Percentiles rank a stretch among this genome's conserved stretches.
These are phyloP conservation scores for Chascanopsetta lugubris DNA, from an alignment of 2,113 vertebrate species.

Conservation along the genomic window DNA sequence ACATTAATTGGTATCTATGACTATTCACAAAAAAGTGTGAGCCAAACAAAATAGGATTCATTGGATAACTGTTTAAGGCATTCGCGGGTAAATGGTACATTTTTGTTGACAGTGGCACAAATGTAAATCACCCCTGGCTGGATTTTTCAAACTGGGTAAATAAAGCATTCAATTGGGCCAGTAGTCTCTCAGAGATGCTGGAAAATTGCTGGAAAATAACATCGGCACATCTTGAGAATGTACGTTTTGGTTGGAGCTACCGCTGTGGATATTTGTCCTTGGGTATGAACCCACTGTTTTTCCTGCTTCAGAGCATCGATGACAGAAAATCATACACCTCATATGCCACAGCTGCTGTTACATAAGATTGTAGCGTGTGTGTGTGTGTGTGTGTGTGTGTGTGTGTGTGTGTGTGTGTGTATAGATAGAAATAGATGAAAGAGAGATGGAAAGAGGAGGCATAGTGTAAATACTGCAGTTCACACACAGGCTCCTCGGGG, in stretches of 20 bases:
- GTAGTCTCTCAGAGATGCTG: conserved; percentile 46
- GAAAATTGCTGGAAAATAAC: conserved; percentile 67
- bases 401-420: conserved; percentile 21
- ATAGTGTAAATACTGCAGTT: conserved; percentile 54
- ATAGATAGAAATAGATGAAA: conserved; percentile 31
- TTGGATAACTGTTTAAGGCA: conserved; percentile 6
- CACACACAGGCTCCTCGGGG: conserved; percentile 53
- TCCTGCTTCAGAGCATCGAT: conserved; percentile 14
- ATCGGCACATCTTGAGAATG: conserved; percentile 52
- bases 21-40: no score
- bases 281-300: conserved; percentile 4
- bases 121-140: conserved; percentile 26
- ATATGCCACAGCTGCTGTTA: conserved; percentile 21
- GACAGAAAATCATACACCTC: conserved; percentile 1
- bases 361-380: conserved; percentile 25
- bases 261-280: conserved; percentile 42
- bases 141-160: conserved; percentile 50
- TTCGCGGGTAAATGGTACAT: conserved; percentile 25
- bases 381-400: conserved; percentile 28
- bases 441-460: conserved; percentile 2
- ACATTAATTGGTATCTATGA: no score
- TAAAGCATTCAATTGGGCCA: conserved; percentile 47
- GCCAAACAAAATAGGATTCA: no score
- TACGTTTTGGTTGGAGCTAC: conserved; percentile 49
- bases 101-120: conserved; percentile 29